Percentiles rank a stretch among this genome's conserved stretches.
phyloP scores from a whole-genome alignment of 2,113 vertebrate genomes.

The Aptenodytes forsteri region DNA sequence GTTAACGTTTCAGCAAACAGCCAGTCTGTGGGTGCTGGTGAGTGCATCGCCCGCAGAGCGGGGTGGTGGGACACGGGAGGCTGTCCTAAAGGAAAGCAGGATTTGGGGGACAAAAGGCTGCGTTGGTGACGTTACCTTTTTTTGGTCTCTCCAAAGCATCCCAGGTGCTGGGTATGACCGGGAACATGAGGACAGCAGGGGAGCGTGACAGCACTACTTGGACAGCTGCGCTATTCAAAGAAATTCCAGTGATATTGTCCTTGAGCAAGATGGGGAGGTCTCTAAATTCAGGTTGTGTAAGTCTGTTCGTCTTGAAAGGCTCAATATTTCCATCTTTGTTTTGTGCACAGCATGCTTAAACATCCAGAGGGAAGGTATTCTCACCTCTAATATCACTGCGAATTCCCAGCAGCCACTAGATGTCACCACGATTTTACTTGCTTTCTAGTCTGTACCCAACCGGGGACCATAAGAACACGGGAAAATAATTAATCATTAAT shows the following conservation, averaged over 20 bases:
- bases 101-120: background rate
- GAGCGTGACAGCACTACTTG: fast-evolving
- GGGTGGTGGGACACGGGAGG: fast-evolving
- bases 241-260: background rate
- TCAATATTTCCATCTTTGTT: background rate
- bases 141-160: background rate
- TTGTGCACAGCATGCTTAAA: background rate
- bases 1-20: background rate
- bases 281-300: background rate
- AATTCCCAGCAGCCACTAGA: constrained; percentile 39
- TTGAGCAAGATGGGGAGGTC: background rate
- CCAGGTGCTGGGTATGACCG: background rate
- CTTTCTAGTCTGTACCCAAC: background rate
- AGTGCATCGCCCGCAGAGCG: fast-evolving
- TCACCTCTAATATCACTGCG: background rate
- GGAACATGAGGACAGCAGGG: background rate
- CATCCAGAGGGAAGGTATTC: background rate
- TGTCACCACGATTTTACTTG: constrained; percentile 46
- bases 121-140: background rate
- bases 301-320: background rate
- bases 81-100: background rate
- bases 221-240: background rate
- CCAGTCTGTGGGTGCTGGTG: background rate
- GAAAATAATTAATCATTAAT: background rate
- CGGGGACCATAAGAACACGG: fast-evolving